Conservation (phyloP, 1,140 invertebrate species). For the Oppia nitens region DNA sequence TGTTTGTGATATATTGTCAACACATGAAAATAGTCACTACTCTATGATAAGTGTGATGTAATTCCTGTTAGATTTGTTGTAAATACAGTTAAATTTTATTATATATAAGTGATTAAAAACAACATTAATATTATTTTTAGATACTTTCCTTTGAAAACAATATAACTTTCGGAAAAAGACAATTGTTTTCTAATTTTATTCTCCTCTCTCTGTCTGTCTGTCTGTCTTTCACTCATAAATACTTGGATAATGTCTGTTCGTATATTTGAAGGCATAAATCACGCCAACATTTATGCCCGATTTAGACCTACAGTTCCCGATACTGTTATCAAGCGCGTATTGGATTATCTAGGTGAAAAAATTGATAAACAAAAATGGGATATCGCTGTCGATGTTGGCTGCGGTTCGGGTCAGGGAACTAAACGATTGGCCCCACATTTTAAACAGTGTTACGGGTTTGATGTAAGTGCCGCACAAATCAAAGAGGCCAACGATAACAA, state of each 20-base stretch:
- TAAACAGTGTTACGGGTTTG: constrained; percentile 28
- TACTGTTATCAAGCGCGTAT: neutral
- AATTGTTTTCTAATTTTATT: too few species aligned
- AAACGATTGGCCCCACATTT: constrained; percentile 28
- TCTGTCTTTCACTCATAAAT: too few species aligned
- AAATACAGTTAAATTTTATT: too few species aligned
- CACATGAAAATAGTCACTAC: too few species aligned
- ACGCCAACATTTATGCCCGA: neutral
- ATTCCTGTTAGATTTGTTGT: too few species aligned
- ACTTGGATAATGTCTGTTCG: neutral
- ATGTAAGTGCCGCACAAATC: constrained; percentile 28
- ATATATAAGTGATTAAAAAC: too few species aligned
- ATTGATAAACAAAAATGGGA: neutral
- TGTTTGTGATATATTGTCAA: too few species aligned
- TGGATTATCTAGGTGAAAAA: neutral
- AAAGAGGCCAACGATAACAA: constrained; percentile 21
- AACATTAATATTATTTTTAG: too few species aligned
- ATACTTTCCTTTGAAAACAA: too few species aligned
- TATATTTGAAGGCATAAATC: neutral
- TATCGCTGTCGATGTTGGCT: constrained; percentile 31
- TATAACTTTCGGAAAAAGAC: too few species aligned
- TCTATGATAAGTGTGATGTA: too few species aligned
- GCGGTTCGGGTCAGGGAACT: constrained; percentile 36
- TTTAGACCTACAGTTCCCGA: neutral
- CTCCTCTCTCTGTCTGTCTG: too few species aligned